Evolutionary conservation across 2,888 invertebrate species (phyloP).

Genomic region (Standfussiana lucernea): DNA sequence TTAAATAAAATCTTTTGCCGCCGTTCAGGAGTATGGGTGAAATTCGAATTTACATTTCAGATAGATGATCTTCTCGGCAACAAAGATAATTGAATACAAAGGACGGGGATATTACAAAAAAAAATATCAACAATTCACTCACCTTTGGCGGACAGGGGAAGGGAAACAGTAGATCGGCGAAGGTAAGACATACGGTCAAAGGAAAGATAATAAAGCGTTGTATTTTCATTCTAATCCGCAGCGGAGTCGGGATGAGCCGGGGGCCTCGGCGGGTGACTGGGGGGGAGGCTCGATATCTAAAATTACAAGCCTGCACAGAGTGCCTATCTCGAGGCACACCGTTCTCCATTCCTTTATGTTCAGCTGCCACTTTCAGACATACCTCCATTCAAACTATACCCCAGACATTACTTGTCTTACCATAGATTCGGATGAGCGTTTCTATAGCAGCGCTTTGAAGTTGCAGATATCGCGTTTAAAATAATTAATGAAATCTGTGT

Average conservation of each 20-base stretch:
- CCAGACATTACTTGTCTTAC: slow-evolving; percentile 83
- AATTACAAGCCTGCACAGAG: slow-evolving; percentile 88
- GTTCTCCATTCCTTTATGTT: slow-evolving; percentile 86
- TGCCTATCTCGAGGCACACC: slow-evolving; percentile 86
- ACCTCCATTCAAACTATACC: slow-evolving; percentile 85
- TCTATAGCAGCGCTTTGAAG: slow-evolving; percentile 66
- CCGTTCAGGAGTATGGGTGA: slow-evolving; percentile 50
- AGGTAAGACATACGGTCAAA: slow-evolving; percentile 89
- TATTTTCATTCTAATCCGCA: slow-evolving; percentile 89
- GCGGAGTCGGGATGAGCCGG: slow-evolving; percentile 79
- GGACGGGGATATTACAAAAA: slow-evolving; percentile 74
- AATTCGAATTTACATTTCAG: slow-evolving; percentile 65
- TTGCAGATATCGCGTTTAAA: slow-evolving; percentile 67
- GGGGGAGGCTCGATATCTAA: slow-evolving; percentile 88
- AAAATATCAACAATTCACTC: slow-evolving; percentile 78
- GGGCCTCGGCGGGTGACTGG: slow-evolving; percentile 77
- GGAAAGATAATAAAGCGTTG: slow-evolving; percentile 88
- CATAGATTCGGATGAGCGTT: slow-evolving; percentile 77
- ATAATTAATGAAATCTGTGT: slow-evolving; percentile 58
- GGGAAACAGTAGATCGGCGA: slow-evolving; percentile 78
- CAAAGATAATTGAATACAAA: slow-evolving; percentile 76
- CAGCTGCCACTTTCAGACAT: slow-evolving; percentile 87
- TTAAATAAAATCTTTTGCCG: slow-evolving; percentile 65
- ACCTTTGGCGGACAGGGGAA: slow-evolving; percentile 75
- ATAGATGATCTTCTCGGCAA: slow-evolving; percentile 63